Evolutionary conservation across 2,797 vertebrate species (phyloP).

Genomic region (Ataeniobius toweri): DNA sequence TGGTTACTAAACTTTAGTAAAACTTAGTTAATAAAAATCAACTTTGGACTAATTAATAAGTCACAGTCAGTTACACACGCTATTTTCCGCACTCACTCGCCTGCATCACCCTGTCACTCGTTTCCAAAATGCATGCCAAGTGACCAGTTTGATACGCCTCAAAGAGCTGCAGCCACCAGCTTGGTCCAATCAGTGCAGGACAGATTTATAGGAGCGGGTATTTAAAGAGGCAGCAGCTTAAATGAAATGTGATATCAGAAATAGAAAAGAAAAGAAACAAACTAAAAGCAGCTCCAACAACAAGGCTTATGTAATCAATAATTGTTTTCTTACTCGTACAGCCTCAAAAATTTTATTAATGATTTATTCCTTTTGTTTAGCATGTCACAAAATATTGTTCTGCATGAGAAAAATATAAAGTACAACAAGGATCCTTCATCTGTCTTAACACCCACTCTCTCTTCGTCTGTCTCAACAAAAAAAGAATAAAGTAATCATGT

Average conservation of each 20-base stretch:
- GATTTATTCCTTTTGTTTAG: conserved; percentile 10
- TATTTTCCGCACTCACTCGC: background rate
- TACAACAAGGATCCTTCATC: conserved; percentile 7
- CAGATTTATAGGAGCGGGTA: background rate
- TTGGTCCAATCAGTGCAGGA: background rate
- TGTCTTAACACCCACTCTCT: conserved; percentile 16
- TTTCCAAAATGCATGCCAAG: background rate
- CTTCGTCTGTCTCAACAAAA: conserved; percentile 3
- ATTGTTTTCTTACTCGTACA: background rate
- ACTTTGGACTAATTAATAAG: background rate
- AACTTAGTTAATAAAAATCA: no score
- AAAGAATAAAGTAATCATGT: conserved; percentile 39
- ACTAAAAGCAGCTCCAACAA: no score
- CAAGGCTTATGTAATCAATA: background rate
- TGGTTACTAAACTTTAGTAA: background rate
- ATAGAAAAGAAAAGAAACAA: no score
- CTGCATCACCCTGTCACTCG: background rate
- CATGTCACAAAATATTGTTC: conserved; percentile 8
- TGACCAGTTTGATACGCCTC: background rate
- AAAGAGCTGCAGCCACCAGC: no score
- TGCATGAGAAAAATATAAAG: background rate
- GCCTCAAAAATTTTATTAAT: background rate
- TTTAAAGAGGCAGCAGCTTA: background rate
- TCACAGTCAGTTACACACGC: background rate
- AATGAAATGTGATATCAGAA: no score